Base-by-base conservation (phyloP, 64 coral and sea anemone species). In the Astreopora myriophthalma region DNA sequence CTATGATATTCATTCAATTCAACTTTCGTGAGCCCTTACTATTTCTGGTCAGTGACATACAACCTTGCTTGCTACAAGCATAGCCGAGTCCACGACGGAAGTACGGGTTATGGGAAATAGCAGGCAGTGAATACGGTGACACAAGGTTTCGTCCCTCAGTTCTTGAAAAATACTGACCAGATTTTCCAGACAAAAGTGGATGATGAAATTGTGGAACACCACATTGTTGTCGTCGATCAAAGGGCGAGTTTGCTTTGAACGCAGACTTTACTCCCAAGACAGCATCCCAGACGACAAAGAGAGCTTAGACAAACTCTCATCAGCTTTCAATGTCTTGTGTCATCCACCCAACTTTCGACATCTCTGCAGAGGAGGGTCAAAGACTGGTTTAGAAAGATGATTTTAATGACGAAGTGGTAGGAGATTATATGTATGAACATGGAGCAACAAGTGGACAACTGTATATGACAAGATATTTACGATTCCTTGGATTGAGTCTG, bases 381-480 rank as follows among this genome's bases (percentile, higher is more conserved):
- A 67, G 63, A 67, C 25, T 67, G 63, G 63, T 67, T 67, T 67
- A 67, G 63, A 67, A 67, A n/a, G n/a, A n/a, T n/a, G 63, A 67
- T 27, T 67, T 67, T 67, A 29, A 9, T 26, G 25, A 25, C 26
- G 26, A 67, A 24, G n/a, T 67, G 24, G 9, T 25, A 10, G n/a
- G 26, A 7, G 63, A 11, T 23, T 22, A 23, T 17, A 23, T n/a
- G 11, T 8, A 10, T 44, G 40, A 44, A 44, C 40, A 61, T 61
- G 57, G 57, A 61, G 22, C 0, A 61, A 61, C 57, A 61, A 61
- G 16, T 61, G 57, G 57, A 61, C 57, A 61, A 61, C 11, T 61
- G 57, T 61, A 61, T 61, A 61, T 61, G 14, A n/a, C 57, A 20
- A 14, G 57, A 61, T 61, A 61, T 20, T 17, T 61, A 19, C 12